Evolutionary conservation across 1,140 invertebrate species (phyloP).

Genomic region (Brachionus manjavacas): DNA sequence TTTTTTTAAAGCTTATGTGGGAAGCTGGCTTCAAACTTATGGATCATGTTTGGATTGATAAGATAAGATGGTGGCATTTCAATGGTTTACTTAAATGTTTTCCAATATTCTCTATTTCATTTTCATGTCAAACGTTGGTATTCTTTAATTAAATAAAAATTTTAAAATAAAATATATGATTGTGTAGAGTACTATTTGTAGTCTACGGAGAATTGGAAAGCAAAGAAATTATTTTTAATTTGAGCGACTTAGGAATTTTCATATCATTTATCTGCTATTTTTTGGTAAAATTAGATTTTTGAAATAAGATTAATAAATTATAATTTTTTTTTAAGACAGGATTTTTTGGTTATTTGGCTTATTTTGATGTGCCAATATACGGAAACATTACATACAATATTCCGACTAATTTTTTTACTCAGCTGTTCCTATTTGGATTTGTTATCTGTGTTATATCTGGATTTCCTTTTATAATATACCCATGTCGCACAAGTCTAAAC

Average conservation of each 20-base stretch:
- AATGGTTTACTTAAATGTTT: constrained; percentile 60
- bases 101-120: constrained; percentile 88
- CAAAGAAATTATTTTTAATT: constrained; percentile 5
- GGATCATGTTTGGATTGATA: not conserved
- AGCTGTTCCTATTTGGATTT: constrained; percentile 86
- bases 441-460: constrained; percentile 87
- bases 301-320: not conserved
- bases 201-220: constrained; percentile 25
- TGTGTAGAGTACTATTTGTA: constrained; percentile 36
- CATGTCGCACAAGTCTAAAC: constrained; percentile 84
- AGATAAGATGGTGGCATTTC: constrained; percentile 45
- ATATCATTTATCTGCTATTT: constrained; percentile 35
- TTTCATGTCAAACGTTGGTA: constrained; percentile 81
- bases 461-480: constrained; percentile 92
- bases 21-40: not conserved
- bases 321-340: constrained; percentile 66
- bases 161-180: not conserved
- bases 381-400: constrained; percentile 87
- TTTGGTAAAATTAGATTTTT: not conserved
- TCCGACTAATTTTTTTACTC: constrained; percentile 70
- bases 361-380: constrained; percentile 64
- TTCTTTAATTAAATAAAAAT: not conserved
- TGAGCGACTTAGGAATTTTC: constrained; percentile 12
- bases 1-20: not conserved
- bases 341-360: constrained; percentile 89